Percentiles rank a stretch among this genome's conserved stretches.
These are phyloP conservation scores for Lemur catta DNA, from an alignment of 2,797 vertebrate genomes.

Conservation along the genomic window DNA sequence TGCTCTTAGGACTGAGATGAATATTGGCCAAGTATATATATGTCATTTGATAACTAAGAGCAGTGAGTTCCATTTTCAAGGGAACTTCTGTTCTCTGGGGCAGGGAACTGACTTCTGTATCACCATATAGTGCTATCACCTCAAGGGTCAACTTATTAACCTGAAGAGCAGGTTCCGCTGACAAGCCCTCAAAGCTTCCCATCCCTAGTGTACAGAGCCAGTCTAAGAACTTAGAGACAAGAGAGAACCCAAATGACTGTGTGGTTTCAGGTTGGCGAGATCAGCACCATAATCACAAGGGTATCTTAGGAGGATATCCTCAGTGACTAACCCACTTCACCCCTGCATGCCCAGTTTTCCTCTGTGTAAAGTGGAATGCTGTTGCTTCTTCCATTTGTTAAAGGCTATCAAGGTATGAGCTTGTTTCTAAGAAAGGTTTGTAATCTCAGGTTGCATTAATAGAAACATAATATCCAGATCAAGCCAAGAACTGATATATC, in stretches of 20 bases:
- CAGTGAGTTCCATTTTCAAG: neutral
- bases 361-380: neutral
- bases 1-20: neutral
- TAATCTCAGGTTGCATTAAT: neutral
- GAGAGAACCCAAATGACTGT: neutral
- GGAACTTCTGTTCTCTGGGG: neutral
- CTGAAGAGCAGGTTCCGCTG: neutral
- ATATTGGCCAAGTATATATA: conserved; percentile 5
- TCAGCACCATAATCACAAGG: neutral
- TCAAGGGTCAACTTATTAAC: neutral
- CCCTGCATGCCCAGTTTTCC: neutral
- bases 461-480: neutral
- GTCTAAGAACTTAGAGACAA: neutral
- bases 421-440: neutral
- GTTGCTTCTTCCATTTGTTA: neutral
- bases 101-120: neutral
- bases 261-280: neutral
- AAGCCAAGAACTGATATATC: neutral
- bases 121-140: neutral
- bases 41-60: neutral
- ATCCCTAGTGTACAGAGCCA: neutral
- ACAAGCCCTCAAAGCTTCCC: neutral
- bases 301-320: neutral
- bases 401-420: neutral
- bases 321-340: neutral